Base-by-base conservation (phyloP, 2,113 vertebrate species). In the Hippocampus abdominalis region DNA sequence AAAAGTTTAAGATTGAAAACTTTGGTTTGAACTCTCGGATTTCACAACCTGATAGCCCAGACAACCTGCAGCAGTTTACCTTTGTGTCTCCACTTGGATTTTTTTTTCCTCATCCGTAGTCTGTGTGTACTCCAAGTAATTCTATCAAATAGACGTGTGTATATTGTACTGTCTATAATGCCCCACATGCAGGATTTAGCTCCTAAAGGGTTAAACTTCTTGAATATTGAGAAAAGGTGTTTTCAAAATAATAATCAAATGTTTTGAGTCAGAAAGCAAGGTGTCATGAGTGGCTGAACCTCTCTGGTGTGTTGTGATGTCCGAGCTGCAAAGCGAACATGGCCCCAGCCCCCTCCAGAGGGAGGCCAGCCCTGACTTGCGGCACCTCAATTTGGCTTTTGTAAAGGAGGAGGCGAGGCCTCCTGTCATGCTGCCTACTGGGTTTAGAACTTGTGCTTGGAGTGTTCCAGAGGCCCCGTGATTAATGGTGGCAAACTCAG, bases 351-450 rank as follows among this genome's bases (percentile, higher is more conserved):
- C 40, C 25, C 62, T 25, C 72, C 69, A 87, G 83, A 82, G 20
- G 76, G 68, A 86, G 84, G 83, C 86, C 78, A 81, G 87, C 80
- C 77, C 74, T 59, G 10, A 87, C 86, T 85, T 87, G 88, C 80
- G 85, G 65, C 70, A 70, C 73, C 78, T 78, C 82, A 87, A 85
- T 86, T 86, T 89, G 80, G 71, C 81, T 81, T 74, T 84, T 89
- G 80, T 87, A 82, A 84, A 83, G 80, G 81, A 88, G 87, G 87
- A 85, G 82, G 84, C 79, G 54, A 46, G 78, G 79, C 79, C 81
- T 88, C 83, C 81, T 90, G 89, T 90, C 86, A 88, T 84, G 79
- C 78, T 81, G 86, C 88, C 86, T 84, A 86, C 68, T 91, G 87
- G 87, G 85, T 89, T 91, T 76, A 74, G 86, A 88, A 86, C 87